These are phyloP conservation scores for Scaptodrosophila lebanonensis DNA, from an alignment of 1,140 invertebrate species.

Conservation along the genomic window DNA sequence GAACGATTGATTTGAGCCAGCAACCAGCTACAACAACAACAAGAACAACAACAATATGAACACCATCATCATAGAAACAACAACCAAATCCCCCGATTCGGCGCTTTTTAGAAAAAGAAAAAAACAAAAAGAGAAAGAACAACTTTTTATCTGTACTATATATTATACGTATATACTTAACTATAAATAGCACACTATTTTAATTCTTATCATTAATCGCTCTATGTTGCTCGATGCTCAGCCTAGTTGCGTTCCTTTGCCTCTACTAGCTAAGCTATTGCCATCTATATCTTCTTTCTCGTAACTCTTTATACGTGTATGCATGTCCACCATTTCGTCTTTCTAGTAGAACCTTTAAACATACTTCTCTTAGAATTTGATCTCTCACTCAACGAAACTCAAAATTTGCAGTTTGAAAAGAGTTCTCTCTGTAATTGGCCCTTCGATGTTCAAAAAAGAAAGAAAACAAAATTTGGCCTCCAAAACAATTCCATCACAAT, in stretches of 20 bases:
- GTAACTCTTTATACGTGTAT: slow-evolving; percentile 56
- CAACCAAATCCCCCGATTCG: slow-evolving; percentile 30
- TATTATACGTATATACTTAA: slow-evolving; percentile 24
- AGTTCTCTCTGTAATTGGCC: slow-evolving; percentile 44
- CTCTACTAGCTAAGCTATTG: slow-evolving; percentile 13
- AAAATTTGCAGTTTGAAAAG: slow-evolving; percentile 61
- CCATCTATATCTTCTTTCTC: slow-evolving; percentile 33
- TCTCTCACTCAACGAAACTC: slow-evolving; percentile 12
- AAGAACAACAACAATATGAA: slow-evolving; percentile 19
- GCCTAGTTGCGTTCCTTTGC: slow-evolving; percentile 19
- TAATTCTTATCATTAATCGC: no score
- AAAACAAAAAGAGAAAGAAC: slow-evolving; percentile 18
- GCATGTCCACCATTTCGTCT: slow-evolving; percentile 45
- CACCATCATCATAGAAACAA: slow-evolving; percentile 1
- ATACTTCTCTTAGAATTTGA: not conserved
- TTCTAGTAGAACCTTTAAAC: slow-evolving; percentile 6
- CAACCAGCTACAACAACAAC: slow-evolving; percentile 12
- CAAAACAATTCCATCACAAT: no score
- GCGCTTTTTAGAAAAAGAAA: slow-evolving; percentile 45
- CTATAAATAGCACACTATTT: slow-evolving; percentile 6
- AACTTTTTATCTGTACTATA: slow-evolving; percentile 33
- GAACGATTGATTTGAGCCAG: slow-evolving; percentile 25
- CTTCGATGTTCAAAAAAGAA: slow-evolving; percentile 22
- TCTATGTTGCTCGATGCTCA: no score
- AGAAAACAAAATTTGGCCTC: slow-evolving; percentile 34